These are phyloP conservation scores for Rhinogobius similis DNA, from an alignment of 2,113 vertebrate genomes.

Conservation along the genomic window DNA sequence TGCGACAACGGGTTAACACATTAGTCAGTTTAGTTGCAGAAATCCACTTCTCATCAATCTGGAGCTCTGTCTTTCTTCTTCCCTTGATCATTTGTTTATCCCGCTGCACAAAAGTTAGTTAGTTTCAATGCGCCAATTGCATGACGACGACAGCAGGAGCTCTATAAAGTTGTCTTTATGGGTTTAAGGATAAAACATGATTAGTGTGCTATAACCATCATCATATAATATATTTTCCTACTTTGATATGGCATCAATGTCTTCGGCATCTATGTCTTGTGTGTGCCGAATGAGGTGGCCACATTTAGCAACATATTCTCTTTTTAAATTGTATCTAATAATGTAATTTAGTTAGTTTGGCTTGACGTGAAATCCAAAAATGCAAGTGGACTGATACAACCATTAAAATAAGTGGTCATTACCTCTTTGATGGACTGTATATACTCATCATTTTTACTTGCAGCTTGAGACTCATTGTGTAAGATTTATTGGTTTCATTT, in stretches of 20 bases:
- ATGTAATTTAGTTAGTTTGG: not conserved
- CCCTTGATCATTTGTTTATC: too few relatives aligned
- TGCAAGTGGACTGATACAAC: slow-evolving; percentile 5
- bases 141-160: too few relatives aligned
- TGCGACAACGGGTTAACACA: too few relatives aligned
- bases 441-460: slow-evolving; percentile 2
- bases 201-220: not conserved
- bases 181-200: not conserved
- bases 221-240: slow-evolving; percentile 16
- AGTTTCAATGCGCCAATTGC: too few relatives aligned
- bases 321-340: not conserved
- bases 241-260: slow-evolving; percentile 1
- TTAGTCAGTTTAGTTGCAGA: too few relatives aligned
- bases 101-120: too few relatives aligned
- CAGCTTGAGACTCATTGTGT: not conserved
- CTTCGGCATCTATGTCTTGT: slow-evolving; percentile 1
- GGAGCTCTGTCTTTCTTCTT: too few relatives aligned
- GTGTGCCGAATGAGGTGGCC: not conserved
- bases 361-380: not conserved
- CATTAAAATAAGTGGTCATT: not conserved
- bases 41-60: too few relatives aligned
- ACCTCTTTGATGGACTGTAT: not conserved
- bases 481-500: not conserved
- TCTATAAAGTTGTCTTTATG: not conserved
- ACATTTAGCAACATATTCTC: not conserved